Base-by-base conservation (phyloP, 2,797 vertebrate species). In the Saguinus oedipus region DNA sequence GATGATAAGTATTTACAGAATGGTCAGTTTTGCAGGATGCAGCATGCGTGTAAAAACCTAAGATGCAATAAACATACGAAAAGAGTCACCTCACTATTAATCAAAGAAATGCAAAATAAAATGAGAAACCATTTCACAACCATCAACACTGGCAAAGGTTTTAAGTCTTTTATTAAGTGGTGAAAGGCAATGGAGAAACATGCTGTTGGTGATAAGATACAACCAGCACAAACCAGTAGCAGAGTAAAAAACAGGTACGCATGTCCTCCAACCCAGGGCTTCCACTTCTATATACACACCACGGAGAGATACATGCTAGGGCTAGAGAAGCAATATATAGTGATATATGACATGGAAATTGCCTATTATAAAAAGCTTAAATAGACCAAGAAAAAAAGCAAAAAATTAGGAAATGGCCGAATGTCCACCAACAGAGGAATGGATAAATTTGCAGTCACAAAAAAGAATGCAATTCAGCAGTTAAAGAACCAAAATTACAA, bases 121-220 rank as follows among this genome's bases (percentile, higher is more conserved):
- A 91, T 61, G 11, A 96, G 76, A 96, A 94, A 76, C 30, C 33
- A 94, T 39, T 94, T 92, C 91, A 84, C n/a, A 90, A 6, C 36
- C 22, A 85, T 24, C 12, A 46, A 46, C 26, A 79, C 0, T 92
- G 59, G 79, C 59, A 92, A 85, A 72, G 7, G 33, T 89, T 89
- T 84, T 64, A 85, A 90, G 57, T n/a, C 50, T 36, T 24, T 55
- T 74, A 7, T 82, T 87, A 94, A 72, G 48, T 19, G 24, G 72
- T 81, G n/a, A 95, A 90, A 96, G 91, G 74, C 88, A 87, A 96
- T 39, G 64, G 19, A 93, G 78, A 72, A 97, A 88, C 3, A 78
- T 79, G 82, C 80, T 90, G 12, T 2, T 93, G 55, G 64, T 26
- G 50, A 93, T 39, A 24, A 27, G 30, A 95, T 42, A 8, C 53